Percentiles rank a stretch among this genome's conserved stretches.
Evolutionary conservation across 2,888 invertebrate genomes (phyloP).

Genomic region (Drosophila melanosoma): DNA sequence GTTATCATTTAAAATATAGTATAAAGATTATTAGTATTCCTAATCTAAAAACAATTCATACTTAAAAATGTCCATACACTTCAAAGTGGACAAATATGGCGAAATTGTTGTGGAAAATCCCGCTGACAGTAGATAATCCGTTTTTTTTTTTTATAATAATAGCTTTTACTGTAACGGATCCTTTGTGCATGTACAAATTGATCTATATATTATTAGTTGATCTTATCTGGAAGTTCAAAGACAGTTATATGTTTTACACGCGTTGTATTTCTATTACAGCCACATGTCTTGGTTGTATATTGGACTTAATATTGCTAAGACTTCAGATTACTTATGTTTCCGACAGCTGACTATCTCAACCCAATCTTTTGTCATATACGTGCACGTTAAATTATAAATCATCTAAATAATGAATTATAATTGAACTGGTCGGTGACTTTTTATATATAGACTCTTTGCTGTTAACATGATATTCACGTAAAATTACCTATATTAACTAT

Average conservation of each 20-base stretch:
- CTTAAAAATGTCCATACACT: not conserved
- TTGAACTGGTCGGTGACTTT: not conserved
- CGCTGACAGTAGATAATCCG: not conserved
- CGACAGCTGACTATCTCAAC: slow-evolving; percentile 21
- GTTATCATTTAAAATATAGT: slow-evolving; percentile 52
- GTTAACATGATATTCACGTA: not conserved
- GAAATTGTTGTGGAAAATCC: not conserved
- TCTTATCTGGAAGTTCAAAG: not conserved
- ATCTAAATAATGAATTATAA: not conserved
- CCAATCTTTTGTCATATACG: slow-evolving; percentile 23
- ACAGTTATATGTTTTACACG: not conserved
- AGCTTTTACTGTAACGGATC: not conserved
- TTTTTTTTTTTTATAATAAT: not conserved
- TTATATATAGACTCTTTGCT: slow-evolving; percentile 24
- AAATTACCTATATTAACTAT: not conserved
- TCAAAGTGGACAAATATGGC: not conserved
- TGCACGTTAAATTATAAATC: not conserved
- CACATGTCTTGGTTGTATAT: slow-evolving; percentile 23
- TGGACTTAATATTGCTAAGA: not conserved
- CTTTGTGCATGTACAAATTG: not conserved
- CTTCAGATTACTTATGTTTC: not conserved
- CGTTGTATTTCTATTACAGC: slow-evolving; percentile 1
- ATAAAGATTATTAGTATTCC: slow-evolving; percentile 14
- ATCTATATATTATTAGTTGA: not conserved
- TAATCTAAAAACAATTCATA: not conserved